Conservation (phyloP, 2,888 invertebrate genomes). For the Drosophila heteroneura region DNA sequence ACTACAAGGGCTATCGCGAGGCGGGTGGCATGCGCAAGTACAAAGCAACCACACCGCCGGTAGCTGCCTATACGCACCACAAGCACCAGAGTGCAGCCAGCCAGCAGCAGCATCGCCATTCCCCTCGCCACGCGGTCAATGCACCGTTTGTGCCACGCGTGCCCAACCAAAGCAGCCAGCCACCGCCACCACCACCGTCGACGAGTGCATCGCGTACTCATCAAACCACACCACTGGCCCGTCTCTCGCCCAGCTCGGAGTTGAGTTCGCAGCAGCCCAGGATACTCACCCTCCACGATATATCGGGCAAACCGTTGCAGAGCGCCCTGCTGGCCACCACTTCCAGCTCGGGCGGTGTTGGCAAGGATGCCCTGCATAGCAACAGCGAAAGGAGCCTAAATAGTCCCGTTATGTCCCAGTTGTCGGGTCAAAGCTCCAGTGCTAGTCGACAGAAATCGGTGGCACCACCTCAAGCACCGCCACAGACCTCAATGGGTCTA, state of each 20-base stretch:
- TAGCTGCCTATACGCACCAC: constrained; percentile 91
- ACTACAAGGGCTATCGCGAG: constrained; percentile 97
- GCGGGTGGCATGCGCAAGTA: constrained; percentile 93
- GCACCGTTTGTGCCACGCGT: constrained; percentile 91
- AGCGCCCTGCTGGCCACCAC: constrained; percentile 95
- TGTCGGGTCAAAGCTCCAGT: constrained; percentile 94
- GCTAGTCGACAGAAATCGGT: constrained; percentile 91
- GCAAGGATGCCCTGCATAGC: constrained; percentile 95
- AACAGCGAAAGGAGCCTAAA: constrained; percentile 96
- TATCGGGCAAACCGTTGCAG: constrained; percentile 96
- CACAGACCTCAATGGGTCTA: constrained; percentile 92
- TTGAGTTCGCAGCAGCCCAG: constrained; percentile 95
- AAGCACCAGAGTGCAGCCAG: constrained; percentile 89
- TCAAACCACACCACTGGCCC: constrained; percentile 95
- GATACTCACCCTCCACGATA: constrained; percentile 96
- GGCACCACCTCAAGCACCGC: constrained; percentile 89
- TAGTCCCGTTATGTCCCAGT: constrained; percentile 96
- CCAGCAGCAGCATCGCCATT: constrained; percentile 91
- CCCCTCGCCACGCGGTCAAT: constrained; percentile 88
- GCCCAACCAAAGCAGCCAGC: constrained; percentile 89
- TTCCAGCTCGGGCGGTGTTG: constrained; percentile 94
- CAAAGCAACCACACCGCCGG: constrained; percentile 93
- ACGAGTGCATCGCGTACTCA: constrained; percentile 90
- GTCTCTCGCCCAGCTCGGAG: constrained; percentile 96
- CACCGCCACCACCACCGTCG: constrained; percentile 87